Percentiles rank a stretch among this genome's conserved stretches.
Evolutionary conservation across 2,113 vertebrate species (phyloP).

Genomic region (Scomber colias): DNA sequence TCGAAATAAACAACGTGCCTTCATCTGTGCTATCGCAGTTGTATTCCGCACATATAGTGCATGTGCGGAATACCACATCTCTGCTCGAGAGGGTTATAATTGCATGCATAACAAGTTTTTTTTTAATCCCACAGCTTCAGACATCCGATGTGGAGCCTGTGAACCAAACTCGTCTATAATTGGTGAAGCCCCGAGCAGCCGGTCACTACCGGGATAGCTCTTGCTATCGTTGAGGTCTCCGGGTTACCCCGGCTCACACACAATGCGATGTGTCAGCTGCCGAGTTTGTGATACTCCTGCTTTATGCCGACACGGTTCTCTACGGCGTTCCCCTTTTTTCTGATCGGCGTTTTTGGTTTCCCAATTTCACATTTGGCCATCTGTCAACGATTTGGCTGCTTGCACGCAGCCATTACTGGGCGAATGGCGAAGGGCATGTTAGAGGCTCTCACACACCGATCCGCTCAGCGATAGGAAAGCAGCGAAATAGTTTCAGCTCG

Average conservation of each 20-base stretch:
- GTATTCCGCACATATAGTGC: slow-evolving; percentile 43
- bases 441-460: slow-evolving; percentile 60
- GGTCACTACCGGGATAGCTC: slow-evolving; percentile 78
- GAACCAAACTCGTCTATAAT: slow-evolving; percentile 60
- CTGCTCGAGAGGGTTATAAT: slow-evolving; percentile 13
- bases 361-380: slow-evolving; percentile 69
- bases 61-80: slow-evolving; percentile 49
- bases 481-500: slow-evolving; percentile 63
- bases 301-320: slow-evolving; percentile 22
- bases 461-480: slow-evolving; percentile 59
- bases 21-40: slow-evolving; percentile 64
- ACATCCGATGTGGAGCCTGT: slow-evolving; percentile 40
- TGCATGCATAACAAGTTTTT: slow-evolving; percentile 61
- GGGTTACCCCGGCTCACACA: slow-evolving; percentile 74
- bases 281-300: slow-evolving; percentile 61
- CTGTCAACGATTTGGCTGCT: slow-evolving; percentile 71
- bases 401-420: slow-evolving; percentile 75
- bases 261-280: slow-evolving; percentile 77
- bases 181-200: slow-evolving; percentile 70
- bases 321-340: not conserved
- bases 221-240: slow-evolving; percentile 71
- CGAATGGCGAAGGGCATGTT: slow-evolving; percentile 75
- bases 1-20: slow-evolving; percentile 66
- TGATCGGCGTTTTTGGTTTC: slow-evolving; percentile 53
- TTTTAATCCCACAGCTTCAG: slow-evolving; percentile 29